These are phyloP conservation scores for Vultur gryphus DNA, from an alignment of 2,797 vertebrate species.

Conservation along the genomic window DNA sequence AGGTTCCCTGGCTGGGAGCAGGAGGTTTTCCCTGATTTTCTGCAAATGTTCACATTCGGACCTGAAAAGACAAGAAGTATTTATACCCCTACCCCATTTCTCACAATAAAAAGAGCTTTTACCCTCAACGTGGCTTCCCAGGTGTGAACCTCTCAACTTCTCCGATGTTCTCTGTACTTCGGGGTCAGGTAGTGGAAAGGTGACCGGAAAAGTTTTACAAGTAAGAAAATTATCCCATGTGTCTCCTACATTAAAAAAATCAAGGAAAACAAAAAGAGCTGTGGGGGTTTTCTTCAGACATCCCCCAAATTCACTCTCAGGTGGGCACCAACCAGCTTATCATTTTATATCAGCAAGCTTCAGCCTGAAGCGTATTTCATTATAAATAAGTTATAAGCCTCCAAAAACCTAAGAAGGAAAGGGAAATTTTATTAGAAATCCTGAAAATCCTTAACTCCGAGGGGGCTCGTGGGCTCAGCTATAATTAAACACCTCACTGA, in stretches of 20 bases:
- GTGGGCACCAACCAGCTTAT: neutral
- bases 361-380: neutral
- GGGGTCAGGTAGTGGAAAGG: neutral
- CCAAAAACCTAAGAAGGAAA: neutral
- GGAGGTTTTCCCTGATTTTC: neutral
- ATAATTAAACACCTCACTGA: neutral
- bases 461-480: neutral
- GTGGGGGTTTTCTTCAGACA: neutral
- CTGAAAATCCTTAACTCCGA: neutral
- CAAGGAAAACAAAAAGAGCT: neutral
- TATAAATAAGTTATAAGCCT: neutral
- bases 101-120: neutral
- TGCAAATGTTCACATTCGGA: neutral
- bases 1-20: neutral
- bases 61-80: neutral
- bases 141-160: neutral
- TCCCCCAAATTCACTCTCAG: neutral
- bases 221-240: neutral
- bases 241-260: neutral
- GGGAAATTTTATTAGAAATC: neutral
- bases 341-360: neutral
- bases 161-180: fast-evolving
- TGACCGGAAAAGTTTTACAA: neutral
- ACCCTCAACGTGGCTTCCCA: neutral
- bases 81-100: neutral